phyloP scores from a whole-genome alignment of 2,797 vertebrate species.

The Psittacula derbiana region DNA sequence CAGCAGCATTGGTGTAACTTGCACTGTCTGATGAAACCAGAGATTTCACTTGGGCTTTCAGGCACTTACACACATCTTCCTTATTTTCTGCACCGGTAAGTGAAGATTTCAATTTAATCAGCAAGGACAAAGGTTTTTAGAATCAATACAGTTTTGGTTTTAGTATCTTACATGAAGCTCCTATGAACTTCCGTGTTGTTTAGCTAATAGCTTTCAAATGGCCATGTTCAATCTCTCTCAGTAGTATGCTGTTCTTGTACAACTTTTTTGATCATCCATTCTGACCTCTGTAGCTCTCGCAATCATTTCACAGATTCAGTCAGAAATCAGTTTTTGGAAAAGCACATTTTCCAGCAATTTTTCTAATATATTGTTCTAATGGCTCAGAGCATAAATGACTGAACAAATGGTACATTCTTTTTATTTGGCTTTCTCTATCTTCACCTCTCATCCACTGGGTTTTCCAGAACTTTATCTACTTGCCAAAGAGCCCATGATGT shows the following conservation, averaged over 20 bases:
- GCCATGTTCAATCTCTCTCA: not conserved
- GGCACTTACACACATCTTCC: not conserved
- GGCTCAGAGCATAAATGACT: not conserved
- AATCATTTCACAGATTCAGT: not conserved
- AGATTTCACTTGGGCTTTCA: not conserved
- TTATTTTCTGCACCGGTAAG: not conserved
- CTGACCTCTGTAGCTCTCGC: not conserved
- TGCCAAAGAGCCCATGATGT: not conserved
- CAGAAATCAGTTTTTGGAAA: not conserved
- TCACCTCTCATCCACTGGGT: not conserved
- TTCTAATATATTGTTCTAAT: not conserved
- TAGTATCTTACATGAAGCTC: not conserved
- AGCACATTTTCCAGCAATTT: not conserved
- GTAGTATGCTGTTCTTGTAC: not conserved
- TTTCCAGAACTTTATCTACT: not conserved
- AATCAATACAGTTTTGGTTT: not conserved
- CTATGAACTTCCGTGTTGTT: not conserved
- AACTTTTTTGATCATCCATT: not conserved
- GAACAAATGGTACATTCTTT: not conserved
- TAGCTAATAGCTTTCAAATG: not conserved
- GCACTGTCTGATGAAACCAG: not conserved
- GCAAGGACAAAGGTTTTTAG: not conserved
- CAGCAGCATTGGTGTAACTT: not conserved
- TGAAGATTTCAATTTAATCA: not conserved
- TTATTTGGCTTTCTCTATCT: not conserved